phyloP scores from a whole-genome alignment of 2,113 vertebrate species.

The Pluvialis apricaria region DNA sequence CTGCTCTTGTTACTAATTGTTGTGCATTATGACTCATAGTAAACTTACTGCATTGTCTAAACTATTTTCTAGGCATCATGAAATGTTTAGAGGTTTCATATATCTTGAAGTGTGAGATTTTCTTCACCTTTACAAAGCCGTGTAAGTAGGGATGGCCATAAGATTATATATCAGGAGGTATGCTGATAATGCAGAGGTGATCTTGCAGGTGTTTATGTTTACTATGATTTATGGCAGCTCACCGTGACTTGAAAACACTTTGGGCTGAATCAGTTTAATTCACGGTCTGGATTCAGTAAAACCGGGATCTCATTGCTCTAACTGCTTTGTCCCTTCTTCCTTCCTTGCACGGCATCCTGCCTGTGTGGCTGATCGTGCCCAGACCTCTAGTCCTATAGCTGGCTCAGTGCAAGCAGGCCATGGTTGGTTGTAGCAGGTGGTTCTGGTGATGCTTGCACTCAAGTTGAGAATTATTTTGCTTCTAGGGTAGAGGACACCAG shows the following conservation, averaged over 20 bases:
- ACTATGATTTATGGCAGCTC: background rate
- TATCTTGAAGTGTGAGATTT: background rate
- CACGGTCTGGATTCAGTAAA: background rate
- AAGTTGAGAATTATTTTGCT: background rate
- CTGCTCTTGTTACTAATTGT: background rate
- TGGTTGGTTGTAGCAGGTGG: rapidly evolving
- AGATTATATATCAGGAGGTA: background rate
- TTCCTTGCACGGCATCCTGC: background rate
- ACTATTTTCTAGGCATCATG: background rate
- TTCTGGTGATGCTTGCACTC: background rate
- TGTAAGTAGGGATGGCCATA: background rate
- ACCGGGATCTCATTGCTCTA: background rate
- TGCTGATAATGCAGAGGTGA: background rate
- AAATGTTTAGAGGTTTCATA: background rate
- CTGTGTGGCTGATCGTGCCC: background rate
- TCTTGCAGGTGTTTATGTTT: background rate
- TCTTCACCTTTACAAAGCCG: background rate
- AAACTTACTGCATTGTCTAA: background rate
- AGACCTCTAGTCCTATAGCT: background rate
- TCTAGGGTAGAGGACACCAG: background rate
- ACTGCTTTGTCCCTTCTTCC: background rate
- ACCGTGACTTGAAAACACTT: background rate
- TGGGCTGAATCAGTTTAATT: background rate
- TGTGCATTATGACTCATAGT: background rate
- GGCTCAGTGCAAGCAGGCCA: background rate